A percentile compares a stretch with the other conserved stretches of the same genome.
Evolutionary conservation across 2,888 invertebrate species (phyloP).

Genomic region (Drosophila neotestacea): DNA sequence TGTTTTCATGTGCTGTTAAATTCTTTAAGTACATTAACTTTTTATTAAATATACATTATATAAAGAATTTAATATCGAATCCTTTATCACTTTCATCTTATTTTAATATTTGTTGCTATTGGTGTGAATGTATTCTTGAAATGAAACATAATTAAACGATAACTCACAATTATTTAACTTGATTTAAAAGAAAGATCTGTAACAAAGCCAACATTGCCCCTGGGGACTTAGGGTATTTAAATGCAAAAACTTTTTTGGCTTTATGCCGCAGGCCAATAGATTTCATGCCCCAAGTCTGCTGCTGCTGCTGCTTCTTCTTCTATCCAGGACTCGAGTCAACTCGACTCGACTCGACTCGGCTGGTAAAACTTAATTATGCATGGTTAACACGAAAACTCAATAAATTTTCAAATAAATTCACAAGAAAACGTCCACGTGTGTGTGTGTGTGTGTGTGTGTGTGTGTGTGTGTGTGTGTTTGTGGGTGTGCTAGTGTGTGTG

Average conservation of each 20-base stretch:
- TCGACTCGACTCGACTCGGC: constrained; percentile 28
- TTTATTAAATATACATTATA: too few relatives aligned
- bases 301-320: too few relatives aligned
- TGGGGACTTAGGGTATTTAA: constrained; percentile 33
- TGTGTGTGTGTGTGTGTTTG: constrained; percentile 16
- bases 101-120: background rate
- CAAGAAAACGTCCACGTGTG: constrained; percentile 45
- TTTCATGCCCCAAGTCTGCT: constrained; percentile 7
- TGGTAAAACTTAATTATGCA: constrained; percentile 83
- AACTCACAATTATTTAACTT: constrained; percentile 23
- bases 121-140: background rate
- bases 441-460: constrained; percentile 23
- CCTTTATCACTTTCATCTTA: too few relatives aligned
- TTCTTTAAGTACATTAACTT: too few relatives aligned
- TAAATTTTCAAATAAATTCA: constrained; percentile 82
- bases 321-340: constrained; percentile 8
- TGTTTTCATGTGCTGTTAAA: too few relatives aligned
- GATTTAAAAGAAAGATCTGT: constrained; percentile 14
- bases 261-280: constrained; percentile 54
- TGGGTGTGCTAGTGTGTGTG: constrained; percentile 30
- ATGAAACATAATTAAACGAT: constrained; percentile 19
- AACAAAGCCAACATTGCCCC: constrained; percentile 4
- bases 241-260: constrained; percentile 51
- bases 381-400: constrained; percentile 84
- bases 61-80: too few relatives aligned